Percentiles rank a stretch among this genome's conserved stretches.
Conservation (phyloP, 2,888 invertebrate genomes). For the Sipha maydis region DNA sequence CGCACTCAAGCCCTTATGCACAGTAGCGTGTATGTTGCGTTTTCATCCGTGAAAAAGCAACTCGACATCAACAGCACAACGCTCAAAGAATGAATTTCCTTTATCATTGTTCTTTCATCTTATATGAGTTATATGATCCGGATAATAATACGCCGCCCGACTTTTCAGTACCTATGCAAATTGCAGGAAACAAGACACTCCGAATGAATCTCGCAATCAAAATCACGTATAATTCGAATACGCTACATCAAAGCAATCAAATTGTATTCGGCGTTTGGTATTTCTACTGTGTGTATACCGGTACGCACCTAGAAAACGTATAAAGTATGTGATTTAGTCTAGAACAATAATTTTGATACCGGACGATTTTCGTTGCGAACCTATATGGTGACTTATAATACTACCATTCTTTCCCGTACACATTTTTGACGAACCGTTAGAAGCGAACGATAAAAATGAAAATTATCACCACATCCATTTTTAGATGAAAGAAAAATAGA, state of each 20-base stretch:
- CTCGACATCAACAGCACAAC: not conserved
- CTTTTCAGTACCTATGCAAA: constrained; percentile 17
- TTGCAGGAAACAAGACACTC: not conserved
- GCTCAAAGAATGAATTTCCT: not conserved
- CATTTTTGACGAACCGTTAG: not conserved
- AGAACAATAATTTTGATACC: not conserved
- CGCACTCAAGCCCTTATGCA: too few species aligned
- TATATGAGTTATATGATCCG: not conserved
- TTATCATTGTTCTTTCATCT: not conserved
- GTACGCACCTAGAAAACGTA: too few species aligned
- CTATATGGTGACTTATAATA: too few species aligned
- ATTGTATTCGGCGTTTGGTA: not conserved
- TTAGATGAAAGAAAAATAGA: not conserved
- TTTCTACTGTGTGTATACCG: not conserved
- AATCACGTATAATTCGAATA: not conserved
- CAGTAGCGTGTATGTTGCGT: too few species aligned
- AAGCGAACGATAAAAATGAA: not conserved
- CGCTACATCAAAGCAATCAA: not conserved
- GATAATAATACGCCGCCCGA: not conserved
- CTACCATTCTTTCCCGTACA: not conserved
- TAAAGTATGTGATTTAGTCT: too few species aligned
- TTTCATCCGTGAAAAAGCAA: not conserved
- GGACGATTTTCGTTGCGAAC: too few species aligned
- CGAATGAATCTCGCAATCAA: constrained; percentile 5
- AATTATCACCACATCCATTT: not conserved